Base-by-base conservation (phyloP, 2,113 vertebrate genomes). In the Chrysochloris asiatica region DNA sequence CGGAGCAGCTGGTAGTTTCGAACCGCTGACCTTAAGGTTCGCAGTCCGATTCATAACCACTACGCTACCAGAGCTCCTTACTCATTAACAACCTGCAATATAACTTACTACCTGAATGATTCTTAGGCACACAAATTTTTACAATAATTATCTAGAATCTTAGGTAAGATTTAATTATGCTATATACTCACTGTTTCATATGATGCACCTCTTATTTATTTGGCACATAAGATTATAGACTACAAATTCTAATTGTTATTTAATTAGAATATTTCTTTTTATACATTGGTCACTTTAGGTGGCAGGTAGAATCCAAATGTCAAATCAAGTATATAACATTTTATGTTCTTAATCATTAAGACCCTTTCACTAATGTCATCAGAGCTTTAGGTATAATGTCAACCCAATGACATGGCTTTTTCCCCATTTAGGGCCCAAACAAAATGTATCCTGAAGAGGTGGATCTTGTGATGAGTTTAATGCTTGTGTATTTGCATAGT, bases 221-320 rank as follows among this genome's bases (percentile, higher is more conserved):
- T 88, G 30, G 1, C 22, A 30, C 33, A 43, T 61, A 89, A 72
- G 17, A 0, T 16, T 14, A 1, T 56, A 50, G 33, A 41, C 24
- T 69, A n/a, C 30, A 77, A 88, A 83, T 72, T 94, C 45, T 11
- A 80, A 77, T 83, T 80, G 17, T 90, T 86, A 76, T 77, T 83
- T 88, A 41, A 75, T 73, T 92, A 61, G 26, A 47, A 5, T 77
- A 21, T 81, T 82, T 67, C 11, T 75, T 86, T 83, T 92, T 80
- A 76, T 56, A 71, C 72, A 83, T 63, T 59, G n/a, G n/a, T 3
- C 17, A 43, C 26, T 86, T 63, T 77, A 26, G 26, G 36, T 50
- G 41, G 4, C 22, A 83, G 28, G 45, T 88, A n/a, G 14, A 71
- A 59, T 43, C 21, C 2, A 45, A 26, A 1, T 43, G 43, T 38